Evolutionary conservation across 2,888 invertebrate species (phyloP).

Genomic region (Phrixothrix hirtus): DNA sequence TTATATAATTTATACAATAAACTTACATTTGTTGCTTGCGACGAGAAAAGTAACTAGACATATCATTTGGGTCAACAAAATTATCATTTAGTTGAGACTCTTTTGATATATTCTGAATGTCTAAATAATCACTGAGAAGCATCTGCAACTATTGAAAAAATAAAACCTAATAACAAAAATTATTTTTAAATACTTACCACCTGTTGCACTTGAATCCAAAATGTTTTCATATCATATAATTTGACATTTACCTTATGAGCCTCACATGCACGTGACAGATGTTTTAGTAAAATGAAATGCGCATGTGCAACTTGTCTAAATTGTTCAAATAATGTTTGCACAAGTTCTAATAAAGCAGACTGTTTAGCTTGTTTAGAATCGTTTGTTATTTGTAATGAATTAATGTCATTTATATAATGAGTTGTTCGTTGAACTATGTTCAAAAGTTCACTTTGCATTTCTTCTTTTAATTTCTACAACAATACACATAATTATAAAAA

Average conservation of each 20-base stretch:
- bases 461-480: conserved; percentile 72
- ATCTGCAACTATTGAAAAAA: conserved; percentile 71
- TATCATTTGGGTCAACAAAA: conserved; percentile 57
- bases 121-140: conserved; percentile 82
- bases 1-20: conserved; percentile 2
- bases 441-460: conserved; percentile 81
- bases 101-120: conserved; percentile 77
- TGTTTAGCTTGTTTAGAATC: conserved; percentile 48
- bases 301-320: conserved; percentile 80
- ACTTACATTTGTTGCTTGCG: conserved; percentile 56
- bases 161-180: conserved; percentile 9
- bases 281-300: conserved; percentile 70
- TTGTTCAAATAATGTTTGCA: conserved; percentile 78
- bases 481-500: conserved; percentile 8
- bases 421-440: conserved; percentile 80
- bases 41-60: conserved; percentile 60
- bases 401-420: conserved; percentile 70
- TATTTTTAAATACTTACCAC: conserved; percentile 65
- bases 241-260: conserved; percentile 61
- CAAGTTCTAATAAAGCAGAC: conserved; percentile 63
- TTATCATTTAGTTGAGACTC: conserved; percentile 59
- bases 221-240: conserved; percentile 74
- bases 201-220: conserved; percentile 88
- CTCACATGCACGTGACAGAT: conserved; percentile 65
- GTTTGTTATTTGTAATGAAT: conserved; percentile 43